Base-by-base conservation (phyloP, 1,140 invertebrate genomes). In the Drosophila tropicalis region DNA sequence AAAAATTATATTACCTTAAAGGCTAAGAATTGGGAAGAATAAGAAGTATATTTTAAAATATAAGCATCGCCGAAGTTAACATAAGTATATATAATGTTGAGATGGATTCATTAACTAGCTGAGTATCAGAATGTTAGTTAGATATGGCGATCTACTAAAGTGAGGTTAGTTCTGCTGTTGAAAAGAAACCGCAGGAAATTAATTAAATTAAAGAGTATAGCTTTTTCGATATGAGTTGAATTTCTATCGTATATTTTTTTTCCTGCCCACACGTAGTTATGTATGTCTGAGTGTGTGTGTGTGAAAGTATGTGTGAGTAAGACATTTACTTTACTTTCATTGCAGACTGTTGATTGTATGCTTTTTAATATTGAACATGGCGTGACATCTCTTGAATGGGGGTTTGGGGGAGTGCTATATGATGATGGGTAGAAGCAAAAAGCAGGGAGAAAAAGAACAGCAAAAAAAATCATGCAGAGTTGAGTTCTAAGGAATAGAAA, bases 311-410 rank as follows among this genome's bases (percentile, higher is more conserved):
- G 67, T 80, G 72, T 78, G 75, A 80, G 77, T 89, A 79, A 89
- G 80, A 89, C 84, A 87, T 87, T 89, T 84, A 74, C 80, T 87
- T 89, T 84, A 74, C 80, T 89, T 87, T 87, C 83, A 87, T 83
- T 80, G 84, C 83, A 83, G 70, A 77, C 84, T 75, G 78, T 85
- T 87, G 80, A 87, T 89, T 89, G 80, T 83, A 73, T 72, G 72
- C 41, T 66, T 70, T 71, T 79, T 82, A 81, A 77, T 81, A 76
- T 76, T 41, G 72, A 79, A 83, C 62, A 32, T 47, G 40, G 29
- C 17, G 40, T 32, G 40, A 77, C 63, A 76, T 70, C 74, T 22
- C 44, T 51, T 51, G 17, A 9, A 56, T 63, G 67, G 58, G 51
- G 58, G 67, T 60, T 54, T 19, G 17, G 6, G 19, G 13, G 1